Conservation (phyloP, 2,888 invertebrate genomes). For the Nipponacmea schrenckii region DNA sequence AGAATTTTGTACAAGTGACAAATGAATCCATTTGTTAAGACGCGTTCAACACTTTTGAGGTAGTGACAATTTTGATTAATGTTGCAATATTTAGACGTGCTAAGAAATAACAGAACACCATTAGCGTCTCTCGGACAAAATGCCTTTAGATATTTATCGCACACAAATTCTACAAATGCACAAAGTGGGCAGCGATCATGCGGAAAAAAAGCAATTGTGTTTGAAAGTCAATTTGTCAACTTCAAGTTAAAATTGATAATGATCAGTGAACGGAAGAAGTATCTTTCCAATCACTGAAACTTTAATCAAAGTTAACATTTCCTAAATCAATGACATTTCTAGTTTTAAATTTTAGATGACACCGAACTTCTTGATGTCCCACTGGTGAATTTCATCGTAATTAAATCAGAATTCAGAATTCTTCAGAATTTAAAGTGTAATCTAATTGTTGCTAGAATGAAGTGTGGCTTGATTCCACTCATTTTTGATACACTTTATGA, state of each 20-base stretch:
- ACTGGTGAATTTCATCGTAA: background rate
- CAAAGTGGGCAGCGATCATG: background rate
- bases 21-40: background rate
- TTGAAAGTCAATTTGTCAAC: constrained; percentile 5
- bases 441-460: no score
- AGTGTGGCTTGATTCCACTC: no score
- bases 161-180: background rate
- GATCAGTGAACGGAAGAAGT: background rate
- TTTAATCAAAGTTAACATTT: constrained; percentile 4
- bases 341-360: background rate
- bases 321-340: background rate
- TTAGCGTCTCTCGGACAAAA: background rate
- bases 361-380: background rate
- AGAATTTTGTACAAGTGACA: background rate
- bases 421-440: no score
- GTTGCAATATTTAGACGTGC: background rate
- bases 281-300: background rate
- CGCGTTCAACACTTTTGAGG: background rate
- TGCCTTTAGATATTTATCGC: background rate
- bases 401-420: background rate
- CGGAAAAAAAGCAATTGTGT: constrained; percentile 6
- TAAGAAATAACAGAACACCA: background rate
- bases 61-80: background rate
- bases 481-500: no score
- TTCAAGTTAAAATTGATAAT: background rate